phyloP scores from a whole-genome alignment of 2,113 vertebrate genomes.

The Mesoclemmys tuberculata region DNA sequence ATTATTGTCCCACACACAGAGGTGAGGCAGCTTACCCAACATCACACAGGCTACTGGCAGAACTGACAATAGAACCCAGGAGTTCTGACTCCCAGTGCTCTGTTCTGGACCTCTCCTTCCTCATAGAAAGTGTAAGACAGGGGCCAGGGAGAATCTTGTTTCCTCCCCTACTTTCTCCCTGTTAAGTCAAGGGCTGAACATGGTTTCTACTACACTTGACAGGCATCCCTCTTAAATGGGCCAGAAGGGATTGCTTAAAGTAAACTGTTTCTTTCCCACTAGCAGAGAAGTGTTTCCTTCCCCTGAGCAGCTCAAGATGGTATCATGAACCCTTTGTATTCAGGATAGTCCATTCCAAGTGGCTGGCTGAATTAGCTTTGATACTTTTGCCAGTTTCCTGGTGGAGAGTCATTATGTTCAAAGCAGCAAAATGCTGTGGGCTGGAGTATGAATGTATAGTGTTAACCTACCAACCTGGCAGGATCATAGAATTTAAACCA shows the following conservation, averaged over 20 bases:
- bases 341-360: not conserved
- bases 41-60: not conserved
- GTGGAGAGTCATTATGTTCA: not conserved
- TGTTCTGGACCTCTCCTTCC: not conserved
- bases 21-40: not conserved
- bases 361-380: not conserved
- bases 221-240: too few relatives aligned
- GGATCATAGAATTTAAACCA: not conserved
- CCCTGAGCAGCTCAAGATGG: too few relatives aligned
- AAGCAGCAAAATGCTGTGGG: not conserved
- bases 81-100: not conserved
- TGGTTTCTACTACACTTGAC: too few relatives aligned
- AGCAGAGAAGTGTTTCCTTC: too few relatives aligned
- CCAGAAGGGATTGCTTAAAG: too few relatives aligned
- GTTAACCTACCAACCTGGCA: not conserved
- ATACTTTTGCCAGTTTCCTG: not conserved
- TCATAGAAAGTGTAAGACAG: not conserved
- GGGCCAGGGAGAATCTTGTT: not conserved
- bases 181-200: not conserved
- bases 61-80: not conserved
- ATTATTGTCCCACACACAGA: not conserved
- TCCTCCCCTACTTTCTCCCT: not conserved
- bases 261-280: too few relatives aligned
- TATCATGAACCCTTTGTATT: too few relatives aligned
- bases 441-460: not conserved